Conservation (phyloP, 2,797 vertebrate species). For the Trachurus trachurus region DNA sequence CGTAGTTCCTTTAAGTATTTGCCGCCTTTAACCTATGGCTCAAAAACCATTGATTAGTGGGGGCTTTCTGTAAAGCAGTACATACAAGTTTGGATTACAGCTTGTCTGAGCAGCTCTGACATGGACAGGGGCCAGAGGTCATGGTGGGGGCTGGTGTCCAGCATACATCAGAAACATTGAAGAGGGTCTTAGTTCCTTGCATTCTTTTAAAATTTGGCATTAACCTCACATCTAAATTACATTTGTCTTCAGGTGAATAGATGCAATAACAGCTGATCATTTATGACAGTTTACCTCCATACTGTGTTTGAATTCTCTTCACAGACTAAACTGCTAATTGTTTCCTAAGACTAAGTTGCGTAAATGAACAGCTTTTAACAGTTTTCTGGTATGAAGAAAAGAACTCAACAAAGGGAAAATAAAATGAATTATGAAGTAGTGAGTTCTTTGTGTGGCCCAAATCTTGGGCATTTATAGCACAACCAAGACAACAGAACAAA, state of each 20-base stretch:
- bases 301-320: background rate
- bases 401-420: slow-evolving; percentile 2
- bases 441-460: slow-evolving; percentile 38
- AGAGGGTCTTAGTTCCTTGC: background rate
- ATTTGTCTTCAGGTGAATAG: background rate
- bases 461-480: slow-evolving; percentile 31
- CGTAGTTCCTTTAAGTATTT: background rate
- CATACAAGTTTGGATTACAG: background rate
- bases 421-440: slow-evolving; percentile 47
- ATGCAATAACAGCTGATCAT: background rate
- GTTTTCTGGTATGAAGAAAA: background rate
- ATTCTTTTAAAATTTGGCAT: background rate
- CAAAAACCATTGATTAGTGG: background rate
- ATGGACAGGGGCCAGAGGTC: background rate
- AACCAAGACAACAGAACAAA: slow-evolving; percentile 35
- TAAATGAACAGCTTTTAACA: slow-evolving; percentile 5
- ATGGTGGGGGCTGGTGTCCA: background rate
- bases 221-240: background rate
- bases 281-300: background rate
- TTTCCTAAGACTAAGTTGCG: background rate
- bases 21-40: background rate
- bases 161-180: background rate
- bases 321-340: background rate
- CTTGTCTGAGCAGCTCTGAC: background rate
- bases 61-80: background rate